Conservation (phyloP, 2,797 vertebrate genomes). For the Hydrophis major region DNA sequence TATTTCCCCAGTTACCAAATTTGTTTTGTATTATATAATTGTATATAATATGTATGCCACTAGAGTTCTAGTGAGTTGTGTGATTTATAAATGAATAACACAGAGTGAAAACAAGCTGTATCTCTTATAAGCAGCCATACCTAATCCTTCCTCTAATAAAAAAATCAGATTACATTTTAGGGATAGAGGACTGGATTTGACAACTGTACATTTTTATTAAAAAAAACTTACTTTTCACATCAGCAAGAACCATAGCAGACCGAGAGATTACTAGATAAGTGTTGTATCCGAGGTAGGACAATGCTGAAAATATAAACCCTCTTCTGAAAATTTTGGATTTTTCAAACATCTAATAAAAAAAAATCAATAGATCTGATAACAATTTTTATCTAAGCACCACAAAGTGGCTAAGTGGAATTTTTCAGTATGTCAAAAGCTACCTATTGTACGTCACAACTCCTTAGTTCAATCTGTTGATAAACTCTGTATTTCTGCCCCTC, state of each 20-base stretch:
- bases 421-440: background rate
- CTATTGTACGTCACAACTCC: background rate
- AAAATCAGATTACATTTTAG: background rate
- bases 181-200: background rate
- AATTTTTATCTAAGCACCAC: background rate
- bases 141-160: background rate
- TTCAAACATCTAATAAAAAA: slow-evolving; percentile 57
- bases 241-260: slow-evolving; percentile 76
- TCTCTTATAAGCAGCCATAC: background rate
- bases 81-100: background rate
- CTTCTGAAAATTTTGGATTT: slow-evolving; percentile 51
- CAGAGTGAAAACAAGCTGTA: background rate
- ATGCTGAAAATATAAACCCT: slow-evolving; percentile 69
- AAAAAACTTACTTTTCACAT: slow-evolving; percentile 77
- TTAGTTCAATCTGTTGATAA: background rate
- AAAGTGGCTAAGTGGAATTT: background rate
- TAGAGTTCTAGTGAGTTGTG: background rate
- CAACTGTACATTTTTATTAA: accelerated
- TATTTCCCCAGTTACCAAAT: background rate
- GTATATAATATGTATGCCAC: background rate
- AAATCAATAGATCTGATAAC: background rate
- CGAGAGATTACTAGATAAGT: slow-evolving; percentile 63
- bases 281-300: slow-evolving; percentile 76
- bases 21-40: background rate
- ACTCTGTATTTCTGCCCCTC: background rate